Evolutionary conservation across 2,888 invertebrate genomes (phyloP), one percentile per base, ranked within the genome.

Genomic region (Isoperla grammatica): DNA sequence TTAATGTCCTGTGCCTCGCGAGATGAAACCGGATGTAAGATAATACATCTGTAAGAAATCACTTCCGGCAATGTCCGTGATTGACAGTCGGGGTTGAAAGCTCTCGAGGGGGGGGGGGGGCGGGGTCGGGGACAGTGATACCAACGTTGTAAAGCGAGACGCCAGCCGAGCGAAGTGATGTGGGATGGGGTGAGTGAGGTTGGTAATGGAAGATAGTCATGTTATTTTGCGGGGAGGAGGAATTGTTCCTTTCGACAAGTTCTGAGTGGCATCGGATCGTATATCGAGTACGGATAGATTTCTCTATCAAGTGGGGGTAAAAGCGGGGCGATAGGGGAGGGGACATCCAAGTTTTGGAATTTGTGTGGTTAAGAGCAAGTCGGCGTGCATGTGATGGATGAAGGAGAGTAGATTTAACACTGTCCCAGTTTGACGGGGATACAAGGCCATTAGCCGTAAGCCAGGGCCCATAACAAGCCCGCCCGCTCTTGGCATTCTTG

Each of bases 381-480:
- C 8, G 29, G 29, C 29, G 29, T 29, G 29, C 29, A 29, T 29
- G 29, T 29, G 59, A 60, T 60, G 59, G n/a, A 60, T 56, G 59
- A 60, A 60, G 54, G 29, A 54, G 54, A 8, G 29, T 55, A 60
- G 59, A 60, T 60, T 60, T 60, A 60, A 60, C 59, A 60, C 59
- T 60, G 59, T 49, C 59, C 22, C 22, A 48, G 48, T 50, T 17
- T 40, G 20, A 22, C 56, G 45, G n/a, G 35, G 45, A 56, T 45
- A 56, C 19, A 59, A 59, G 55, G 37, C 55, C 59, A 60, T 60
- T 60, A 60, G 59, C 46, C 22, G 55, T 46, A 37, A 60, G 59
- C 59, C 42, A 58, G n/a, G 48, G 49, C 49, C 49, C 29, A 29
- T 8, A 50, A 15, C 35, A 20, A 29, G 29, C n/a, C 49, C n/a